Evolutionary conservation across 92 coral and sea anemone genomes (phyloP).

Genomic region (Chrysogorgia sp.): DNA sequence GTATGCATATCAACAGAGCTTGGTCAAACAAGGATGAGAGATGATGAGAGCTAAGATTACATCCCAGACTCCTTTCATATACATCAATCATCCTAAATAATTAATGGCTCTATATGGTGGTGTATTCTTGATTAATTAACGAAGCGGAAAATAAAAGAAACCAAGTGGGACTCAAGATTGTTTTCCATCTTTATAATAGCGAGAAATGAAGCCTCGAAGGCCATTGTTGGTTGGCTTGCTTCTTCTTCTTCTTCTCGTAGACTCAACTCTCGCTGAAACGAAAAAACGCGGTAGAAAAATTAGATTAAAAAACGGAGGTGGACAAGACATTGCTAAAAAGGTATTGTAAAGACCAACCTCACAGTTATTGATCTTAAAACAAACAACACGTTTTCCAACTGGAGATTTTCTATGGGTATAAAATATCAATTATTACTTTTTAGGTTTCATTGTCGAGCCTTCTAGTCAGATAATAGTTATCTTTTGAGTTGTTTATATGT

Average conservation of each 20-base stretch:
- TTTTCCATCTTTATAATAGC: background rate
- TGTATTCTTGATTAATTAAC: slow-evolving; percentile 30
- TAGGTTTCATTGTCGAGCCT: background rate
- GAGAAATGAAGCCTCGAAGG: slow-evolving; percentile 35
- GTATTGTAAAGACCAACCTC: background rate
- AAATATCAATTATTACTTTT: no score
- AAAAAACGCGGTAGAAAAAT: slow-evolving; percentile 24
- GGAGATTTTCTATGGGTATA: no score
- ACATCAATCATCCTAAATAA: slow-evolving; percentile 16
- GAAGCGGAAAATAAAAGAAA: slow-evolving; percentile 40
- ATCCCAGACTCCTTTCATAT: background rate
- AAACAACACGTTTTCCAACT: no score
- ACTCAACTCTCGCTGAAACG: background rate
- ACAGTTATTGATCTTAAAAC: background rate
- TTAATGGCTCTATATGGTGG: slow-evolving; percentile 26
- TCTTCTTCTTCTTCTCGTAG: slow-evolving; percentile 2
- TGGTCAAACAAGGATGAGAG: background rate
- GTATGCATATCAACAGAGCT: no score
- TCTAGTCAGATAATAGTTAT: background rate
- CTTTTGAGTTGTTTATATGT: background rate
- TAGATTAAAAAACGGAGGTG: slow-evolving; percentile 20
- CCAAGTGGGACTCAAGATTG: background rate
- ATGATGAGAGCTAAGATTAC: background rate
- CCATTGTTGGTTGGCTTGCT: slow-evolving; percentile 6
- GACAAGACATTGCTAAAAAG: slow-evolving; percentile 42